Evolutionary conservation across 2,888 invertebrate species (phyloP).

Genomic region (Augiades crinisus): DNA sequence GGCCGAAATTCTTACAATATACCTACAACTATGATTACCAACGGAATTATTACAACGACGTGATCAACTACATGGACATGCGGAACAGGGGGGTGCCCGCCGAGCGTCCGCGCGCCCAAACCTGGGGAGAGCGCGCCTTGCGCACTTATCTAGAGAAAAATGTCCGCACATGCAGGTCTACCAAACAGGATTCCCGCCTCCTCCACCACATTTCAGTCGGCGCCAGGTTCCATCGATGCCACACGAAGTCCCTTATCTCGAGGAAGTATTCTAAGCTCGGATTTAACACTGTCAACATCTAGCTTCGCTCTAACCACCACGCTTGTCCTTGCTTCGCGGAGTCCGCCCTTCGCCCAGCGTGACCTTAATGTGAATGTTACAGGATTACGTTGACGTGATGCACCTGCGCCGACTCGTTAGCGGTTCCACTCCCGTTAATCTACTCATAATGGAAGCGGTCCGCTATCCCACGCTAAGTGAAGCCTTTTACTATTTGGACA

Average conservation of each 20-base stretch:
- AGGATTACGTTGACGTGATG: constrained; percentile 73
- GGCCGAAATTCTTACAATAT: constrained; percentile 91
- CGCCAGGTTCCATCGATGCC: constrained; percentile 87
- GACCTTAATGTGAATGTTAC: constrained; percentile 74
- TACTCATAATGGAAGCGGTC: constrained; percentile 56
- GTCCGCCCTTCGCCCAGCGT: constrained; percentile 54
- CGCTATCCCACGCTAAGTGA: constrained; percentile 67
- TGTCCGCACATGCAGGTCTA: constrained; percentile 84
- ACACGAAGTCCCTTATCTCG: constrained; percentile 88
- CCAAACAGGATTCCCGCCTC: constrained; percentile 80
- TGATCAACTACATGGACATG: constrained; percentile 90
- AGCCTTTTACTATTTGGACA: constrained; percentile 55
- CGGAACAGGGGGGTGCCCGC: constrained; percentile 85
- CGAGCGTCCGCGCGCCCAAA: constrained; percentile 89
- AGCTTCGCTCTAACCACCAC: constrained; percentile 73
- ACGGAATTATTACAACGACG: constrained; percentile 93
- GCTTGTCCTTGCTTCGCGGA: constrained; percentile 72
- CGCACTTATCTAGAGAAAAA: constrained; percentile 84
- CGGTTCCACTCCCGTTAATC: constrained; percentile 20
- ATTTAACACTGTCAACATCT: constrained; percentile 74
- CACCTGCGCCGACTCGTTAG: constrained; percentile 35
- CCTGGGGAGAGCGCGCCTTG: constrained; percentile 92
- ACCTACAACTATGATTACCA: constrained; percentile 91
- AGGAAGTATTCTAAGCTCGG: constrained; percentile 85
- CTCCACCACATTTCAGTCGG: constrained; percentile 84